Percentiles rank a stretch among this genome's conserved stretches.
These are phyloP conservation scores for Proterorhinus semilunaris DNA, from an alignment of 2,113 vertebrate genomes.

Conservation along the genomic window DNA sequence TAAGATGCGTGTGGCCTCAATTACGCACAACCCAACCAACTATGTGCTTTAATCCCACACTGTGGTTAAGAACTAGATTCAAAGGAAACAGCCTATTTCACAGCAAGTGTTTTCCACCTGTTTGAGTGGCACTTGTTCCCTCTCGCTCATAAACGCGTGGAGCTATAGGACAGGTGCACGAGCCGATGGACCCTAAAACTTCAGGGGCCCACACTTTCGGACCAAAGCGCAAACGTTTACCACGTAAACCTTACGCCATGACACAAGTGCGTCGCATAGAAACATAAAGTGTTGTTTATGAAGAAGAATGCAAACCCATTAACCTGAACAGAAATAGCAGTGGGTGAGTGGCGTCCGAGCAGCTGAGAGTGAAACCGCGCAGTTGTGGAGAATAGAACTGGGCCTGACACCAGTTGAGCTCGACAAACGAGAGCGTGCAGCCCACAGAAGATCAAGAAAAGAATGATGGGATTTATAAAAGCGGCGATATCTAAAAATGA, in stretches of 20 bases:
- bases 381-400: not conserved
- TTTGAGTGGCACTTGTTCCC: slow-evolving; percentile 60
- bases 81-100: slow-evolving; percentile 12
- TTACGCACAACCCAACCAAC: not conserved
- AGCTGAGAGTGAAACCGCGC: slow-evolving; percentile 17
- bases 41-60: not conserved
- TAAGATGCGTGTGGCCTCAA: too few relatives aligned
- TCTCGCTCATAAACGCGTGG: slow-evolving; percentile 29
- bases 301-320: slow-evolving; percentile 57
- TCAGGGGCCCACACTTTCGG: slow-evolving; percentile 6
- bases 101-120: slow-evolving; percentile 69
- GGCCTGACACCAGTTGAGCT: slow-evolving; percentile 8
- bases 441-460: not conserved
- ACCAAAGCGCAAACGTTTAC: not conserved
- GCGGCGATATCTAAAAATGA: not conserved
- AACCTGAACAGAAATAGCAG: slow-evolving; percentile 62
- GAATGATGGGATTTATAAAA: not conserved
- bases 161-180: slow-evolving; percentile 59
- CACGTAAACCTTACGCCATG: slow-evolving; percentile 1
- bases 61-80: not conserved
- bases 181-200: slow-evolving; percentile 7
- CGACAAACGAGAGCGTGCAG: not conserved
- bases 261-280: slow-evolving; percentile 12
- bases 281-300: slow-evolving; percentile 47
- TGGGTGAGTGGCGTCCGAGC: slow-evolving; percentile 53